Base-by-base conservation (phyloP, 2,888 invertebrate genomes). In the Drosophila peninsularis region DNA sequence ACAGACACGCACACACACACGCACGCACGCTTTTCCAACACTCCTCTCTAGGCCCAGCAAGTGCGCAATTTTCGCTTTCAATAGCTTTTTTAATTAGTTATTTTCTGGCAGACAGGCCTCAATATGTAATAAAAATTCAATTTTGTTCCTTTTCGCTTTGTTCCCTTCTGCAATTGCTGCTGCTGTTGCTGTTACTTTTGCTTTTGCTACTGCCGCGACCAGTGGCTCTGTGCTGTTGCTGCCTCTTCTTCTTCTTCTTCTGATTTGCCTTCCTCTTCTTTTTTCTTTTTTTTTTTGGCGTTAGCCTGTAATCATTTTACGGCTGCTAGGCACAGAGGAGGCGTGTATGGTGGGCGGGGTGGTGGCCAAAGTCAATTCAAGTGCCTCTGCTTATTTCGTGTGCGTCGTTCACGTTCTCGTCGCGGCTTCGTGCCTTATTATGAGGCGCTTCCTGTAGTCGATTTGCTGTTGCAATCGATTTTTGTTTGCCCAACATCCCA, bases 231-330 rank as follows among this genome's bases (percentile, higher is more conserved):
- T 69, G 45, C 53, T 37, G 36, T 41, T 41, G 27, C 41, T 41
- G 11, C 19, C 19, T 19, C 9, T 37, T n/a, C 37, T 37, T 58
- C 37, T 56, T 17, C 58, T 62, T 41, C 63, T 57, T 27, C 55
- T 77, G 44, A 21, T 47, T 65, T 55, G 75, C 44, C 61, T 69
- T 69, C 67, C 72, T 55, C 73, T 69, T 62, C 53, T 60, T 73
- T 61, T 47, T 32, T 41, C 7, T 24, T 44, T 24, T 44, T 44
- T 44, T 73, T 64, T 75, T 67, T 71, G 63, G 66, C 77, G 75
- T 80, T 67, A 68, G 77, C 85, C 86, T 85, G 80, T 89, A 88
- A 85, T 82, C 86, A 85, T 89, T 89, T 82, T 73, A 82, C 61
- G 83, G 71, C 66, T 61, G 62, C 36, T 39, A 1, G 45, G 39